Conservation (phyloP, 2,797 vertebrate species). For the Phataginus tricuspis region DNA sequence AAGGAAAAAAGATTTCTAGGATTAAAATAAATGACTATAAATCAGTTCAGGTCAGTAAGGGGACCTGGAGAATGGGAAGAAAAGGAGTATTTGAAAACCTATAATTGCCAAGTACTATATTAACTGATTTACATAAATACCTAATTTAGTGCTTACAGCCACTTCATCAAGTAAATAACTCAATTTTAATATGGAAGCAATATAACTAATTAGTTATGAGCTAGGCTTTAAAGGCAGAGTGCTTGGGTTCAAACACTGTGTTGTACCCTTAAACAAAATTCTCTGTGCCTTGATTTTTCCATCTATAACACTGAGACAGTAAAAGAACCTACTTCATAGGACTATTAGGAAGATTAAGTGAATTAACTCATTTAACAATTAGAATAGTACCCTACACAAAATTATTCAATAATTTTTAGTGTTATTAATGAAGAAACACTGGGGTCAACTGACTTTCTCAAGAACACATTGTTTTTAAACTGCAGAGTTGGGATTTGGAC, state of each 20-base stretch:
- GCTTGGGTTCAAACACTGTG: background rate
- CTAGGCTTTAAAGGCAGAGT: background rate
- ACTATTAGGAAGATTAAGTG: background rate
- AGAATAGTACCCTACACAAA: background rate
- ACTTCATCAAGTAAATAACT: background rate
- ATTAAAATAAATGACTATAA: background rate
- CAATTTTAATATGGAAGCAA: background rate
- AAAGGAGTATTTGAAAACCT: background rate
- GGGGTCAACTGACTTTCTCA: background rate
- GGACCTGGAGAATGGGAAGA: background rate
- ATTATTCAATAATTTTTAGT: constrained; percentile 1
- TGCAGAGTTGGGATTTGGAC: background rate
- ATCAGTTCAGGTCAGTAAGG: background rate
- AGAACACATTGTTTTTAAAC: background rate
- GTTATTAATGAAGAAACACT: background rate
- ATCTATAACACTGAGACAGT: background rate
- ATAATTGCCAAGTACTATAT: background rate
- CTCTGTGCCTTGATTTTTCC: background rate
- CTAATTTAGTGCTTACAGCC: background rate
- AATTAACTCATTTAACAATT: constrained; percentile 10
- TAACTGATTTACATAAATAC: background rate
- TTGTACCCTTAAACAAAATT: background rate
- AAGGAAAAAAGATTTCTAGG: background rate
- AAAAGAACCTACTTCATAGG: background rate
- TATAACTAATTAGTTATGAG: background rate